These are phyloP conservation scores for Merluccius polli DNA, from an alignment of 2,797 vertebrate species.

Conservation along the genomic window DNA sequence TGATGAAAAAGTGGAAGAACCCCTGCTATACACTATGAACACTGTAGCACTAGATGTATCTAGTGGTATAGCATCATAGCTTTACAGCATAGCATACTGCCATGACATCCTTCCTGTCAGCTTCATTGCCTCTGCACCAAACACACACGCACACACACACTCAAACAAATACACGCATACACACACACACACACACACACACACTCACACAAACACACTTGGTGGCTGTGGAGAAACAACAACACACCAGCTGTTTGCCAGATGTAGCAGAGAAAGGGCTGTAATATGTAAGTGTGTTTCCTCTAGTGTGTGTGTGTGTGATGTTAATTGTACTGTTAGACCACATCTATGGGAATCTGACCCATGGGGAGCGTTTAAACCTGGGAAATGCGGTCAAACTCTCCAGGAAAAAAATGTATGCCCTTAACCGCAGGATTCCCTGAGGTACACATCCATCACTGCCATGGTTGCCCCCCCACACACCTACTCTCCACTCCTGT, in stretches of 20 bases:
- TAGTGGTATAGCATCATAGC: background rate
- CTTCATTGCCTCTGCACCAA: background rate
- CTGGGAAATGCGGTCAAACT: conserved; percentile 2
- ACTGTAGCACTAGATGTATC: too few relatives aligned
- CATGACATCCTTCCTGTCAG: background rate
- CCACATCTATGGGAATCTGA: background rate
- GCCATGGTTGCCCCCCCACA: background rate
- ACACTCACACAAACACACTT: too few relatives aligned
- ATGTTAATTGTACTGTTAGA: background rate
- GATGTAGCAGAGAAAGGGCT: background rate
- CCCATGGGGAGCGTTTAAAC: background rate
- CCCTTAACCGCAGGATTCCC: background rate
- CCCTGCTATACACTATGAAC: too few relatives aligned
- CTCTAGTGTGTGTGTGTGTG: conserved; percentile 13
- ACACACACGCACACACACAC: background rate
- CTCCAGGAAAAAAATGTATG: background rate
- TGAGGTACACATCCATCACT: conserved; percentile 1
- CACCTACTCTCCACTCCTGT: background rate
- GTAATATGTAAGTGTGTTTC: conserved; percentile 7
- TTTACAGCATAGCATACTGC: background rate
- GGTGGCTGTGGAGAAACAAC: background rate
- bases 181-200: background rate
- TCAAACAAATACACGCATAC: background rate
- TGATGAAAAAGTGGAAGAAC: too few relatives aligned
- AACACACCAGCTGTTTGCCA: background rate